Evolutionary conservation across 2,797 vertebrate species (phyloP).

Genomic region (Buphagus erythrorhynchus): DNA sequence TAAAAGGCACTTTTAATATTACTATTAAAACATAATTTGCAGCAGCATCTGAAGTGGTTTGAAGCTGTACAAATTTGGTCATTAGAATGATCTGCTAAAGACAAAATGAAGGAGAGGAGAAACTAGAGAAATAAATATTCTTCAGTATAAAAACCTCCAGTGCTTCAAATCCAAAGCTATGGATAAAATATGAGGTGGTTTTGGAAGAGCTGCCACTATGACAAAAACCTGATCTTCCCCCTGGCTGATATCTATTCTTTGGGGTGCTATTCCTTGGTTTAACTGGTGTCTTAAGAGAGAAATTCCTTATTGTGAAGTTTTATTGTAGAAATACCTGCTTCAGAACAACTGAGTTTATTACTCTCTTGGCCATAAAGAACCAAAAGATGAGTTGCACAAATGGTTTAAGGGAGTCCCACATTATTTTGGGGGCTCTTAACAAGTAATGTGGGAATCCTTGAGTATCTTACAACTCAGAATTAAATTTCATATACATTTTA

Average conservation of each 20-base stretch:
- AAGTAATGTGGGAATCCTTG: conserved; percentile 18
- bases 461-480: background rate
- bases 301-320: background rate
- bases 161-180: background rate
- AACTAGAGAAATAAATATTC: background rate
- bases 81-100: background rate
- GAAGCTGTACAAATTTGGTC: background rate
- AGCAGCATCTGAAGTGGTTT: conserved; percentile 47
- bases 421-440: background rate
- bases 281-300: background rate
- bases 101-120: background rate
- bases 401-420: background rate
- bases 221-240: background rate
- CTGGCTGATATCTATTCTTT: background rate
- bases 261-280: background rate
- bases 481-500: background rate
- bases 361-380: background rate
- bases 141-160: background rate
- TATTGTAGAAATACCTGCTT: background rate
- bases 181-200: background rate
- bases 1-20: background rate
- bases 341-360: background rate
- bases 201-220: background rate
- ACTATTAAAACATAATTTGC: conserved; percentile 49
- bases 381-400: background rate